Evolutionary conservation across 2,888 invertebrate species (phyloP).

Genomic region (Silvanus unidentatus): DNA sequence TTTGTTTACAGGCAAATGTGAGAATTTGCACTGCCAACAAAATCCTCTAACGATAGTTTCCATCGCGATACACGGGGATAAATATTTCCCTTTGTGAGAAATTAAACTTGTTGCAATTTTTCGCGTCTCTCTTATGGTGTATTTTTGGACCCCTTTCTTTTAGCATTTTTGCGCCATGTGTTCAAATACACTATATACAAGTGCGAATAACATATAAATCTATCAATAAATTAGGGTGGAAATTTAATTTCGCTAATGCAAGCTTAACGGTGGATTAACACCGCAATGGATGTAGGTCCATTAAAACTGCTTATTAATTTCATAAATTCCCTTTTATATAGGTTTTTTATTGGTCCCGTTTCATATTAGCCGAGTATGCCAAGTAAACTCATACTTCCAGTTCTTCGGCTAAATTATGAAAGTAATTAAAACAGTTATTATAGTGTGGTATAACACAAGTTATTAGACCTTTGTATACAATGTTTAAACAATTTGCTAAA

Average conservation of each 20-base stretch:
- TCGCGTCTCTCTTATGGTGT: conserved; percentile 11
- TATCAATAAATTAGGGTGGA: conserved; percentile 37
- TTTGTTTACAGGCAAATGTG: no score
- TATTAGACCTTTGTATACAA: no score
- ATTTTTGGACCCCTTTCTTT: conserved; percentile 6
- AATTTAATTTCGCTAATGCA: conserved; percentile 39
- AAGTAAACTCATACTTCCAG: no score
- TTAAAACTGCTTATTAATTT: conserved; percentile 40
- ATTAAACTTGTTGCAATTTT: conserved; percentile 7
- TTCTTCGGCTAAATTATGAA: no score
- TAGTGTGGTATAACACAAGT: no score
- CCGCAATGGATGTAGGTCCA: conserved; percentile 33
- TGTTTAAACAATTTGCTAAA: no score
- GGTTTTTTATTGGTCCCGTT: conserved; percentile 27
- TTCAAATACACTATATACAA: not conserved
- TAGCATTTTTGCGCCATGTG: conserved; percentile 6
- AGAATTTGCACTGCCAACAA: no score
- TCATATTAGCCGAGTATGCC: no score
- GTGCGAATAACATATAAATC: conserved; percentile 34
- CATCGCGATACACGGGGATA: no score
- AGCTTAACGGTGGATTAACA: conserved; percentile 34
- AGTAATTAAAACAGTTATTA: no score
- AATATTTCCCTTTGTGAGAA: not conserved
- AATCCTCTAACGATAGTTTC: no score
- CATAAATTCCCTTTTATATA: conserved; percentile 39